Evolutionary conservation across 2,888 invertebrate species (phyloP).

Genomic region (Chrysolina haemoptera): DNA sequence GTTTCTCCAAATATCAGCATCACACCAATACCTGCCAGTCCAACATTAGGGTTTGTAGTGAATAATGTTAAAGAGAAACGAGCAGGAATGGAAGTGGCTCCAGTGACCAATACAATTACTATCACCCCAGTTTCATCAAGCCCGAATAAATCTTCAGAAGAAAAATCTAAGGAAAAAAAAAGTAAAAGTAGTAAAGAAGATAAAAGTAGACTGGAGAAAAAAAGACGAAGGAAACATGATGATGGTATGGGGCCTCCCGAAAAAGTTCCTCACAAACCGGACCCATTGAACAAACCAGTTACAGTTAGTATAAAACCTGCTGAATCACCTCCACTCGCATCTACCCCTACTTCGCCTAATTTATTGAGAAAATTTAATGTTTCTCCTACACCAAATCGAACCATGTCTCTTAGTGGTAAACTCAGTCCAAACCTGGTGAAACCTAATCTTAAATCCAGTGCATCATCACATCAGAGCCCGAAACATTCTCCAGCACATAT

Average conservation of each 20-base stretch:
- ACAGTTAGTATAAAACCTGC: constrained; percentile 82
- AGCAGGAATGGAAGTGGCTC: constrained; percentile 89
- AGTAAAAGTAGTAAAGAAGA: constrained; percentile 56
- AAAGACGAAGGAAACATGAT: constrained; percentile 82
- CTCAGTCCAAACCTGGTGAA: constrained; percentile 74
- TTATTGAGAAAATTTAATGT: constrained; percentile 80
- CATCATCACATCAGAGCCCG: constrained; percentile 77
- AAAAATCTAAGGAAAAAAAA: constrained; percentile 58
- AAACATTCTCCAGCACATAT: constrained; percentile 82
- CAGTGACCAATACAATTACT: constrained; percentile 71
- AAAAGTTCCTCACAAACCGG: constrained; percentile 79
- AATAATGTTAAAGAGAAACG: constrained; percentile 76
- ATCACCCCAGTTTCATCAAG: constrained; percentile 71
- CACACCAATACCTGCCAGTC: constrained; percentile 73
- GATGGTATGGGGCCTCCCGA: constrained; percentile 90
- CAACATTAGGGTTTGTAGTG: constrained; percentile 53
- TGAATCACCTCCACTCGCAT: constrained; percentile 72
- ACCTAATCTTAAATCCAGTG: constrained; percentile 71
- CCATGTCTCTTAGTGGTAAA: constrained; percentile 76
- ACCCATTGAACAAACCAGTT: constrained; percentile 80
- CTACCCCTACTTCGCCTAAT: constrained; percentile 77
- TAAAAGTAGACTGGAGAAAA: constrained; percentile 75
- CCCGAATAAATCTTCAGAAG: constrained; percentile 70
- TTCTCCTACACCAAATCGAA: constrained; percentile 80
- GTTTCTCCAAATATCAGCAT: constrained; percentile 77